Base-by-base conservation (phyloP, 2,113 vertebrate species). In the Reinhardtius hippoglossoides region DNA sequence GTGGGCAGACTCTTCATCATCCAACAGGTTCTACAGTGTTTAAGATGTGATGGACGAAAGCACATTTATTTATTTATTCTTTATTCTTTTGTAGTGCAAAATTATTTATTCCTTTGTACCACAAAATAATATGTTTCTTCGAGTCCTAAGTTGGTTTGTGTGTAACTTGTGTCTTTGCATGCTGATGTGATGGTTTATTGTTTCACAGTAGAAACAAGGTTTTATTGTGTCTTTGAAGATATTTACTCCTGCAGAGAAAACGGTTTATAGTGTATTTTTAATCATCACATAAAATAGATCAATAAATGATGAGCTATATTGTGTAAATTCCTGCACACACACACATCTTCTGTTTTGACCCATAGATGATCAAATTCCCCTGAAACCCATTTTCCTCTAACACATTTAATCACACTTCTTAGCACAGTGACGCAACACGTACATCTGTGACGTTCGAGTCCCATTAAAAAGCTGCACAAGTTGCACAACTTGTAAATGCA, bases 381-480 rank as follows among this genome's bases (percentile, higher is more conserved):
- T 35, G 23, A 57, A 60, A 21, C 9, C 16, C 4, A 26, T 44
- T 80, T 73, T 26, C 24, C 26, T 65, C 31, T 23, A 21, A 35
- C 24, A 73, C 31, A 31, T 67, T 27, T 14, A 59, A 31, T 21
- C 54, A 1, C 15, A 26, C 3, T 40, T 21, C 27, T 48, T 58
- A 58, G 40, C 54, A 57, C 15, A 24, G 37, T 58, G 0, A 50
- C 56, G 31, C 2, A 37, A 14, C 35, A 18, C 15, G 24, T 27
- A 6, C 8, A 1, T 52, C 13, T 65, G 40, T 60, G n/a, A 68
- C 50, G 57, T 79, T 24, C 23, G 10, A 64, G 20, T 37, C 23
- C 14, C n/a, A 46, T 76, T 56, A 55, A 71, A 67, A 35, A 46
- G n/a, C 46, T 62, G 48, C 73, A 74, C 9, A 46, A 46, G 23